Evolutionary conservation across 1,140 invertebrate genomes (phyloP), one percentile per base, ranked within the genome.

Genomic region (Idris sp.): DNA sequence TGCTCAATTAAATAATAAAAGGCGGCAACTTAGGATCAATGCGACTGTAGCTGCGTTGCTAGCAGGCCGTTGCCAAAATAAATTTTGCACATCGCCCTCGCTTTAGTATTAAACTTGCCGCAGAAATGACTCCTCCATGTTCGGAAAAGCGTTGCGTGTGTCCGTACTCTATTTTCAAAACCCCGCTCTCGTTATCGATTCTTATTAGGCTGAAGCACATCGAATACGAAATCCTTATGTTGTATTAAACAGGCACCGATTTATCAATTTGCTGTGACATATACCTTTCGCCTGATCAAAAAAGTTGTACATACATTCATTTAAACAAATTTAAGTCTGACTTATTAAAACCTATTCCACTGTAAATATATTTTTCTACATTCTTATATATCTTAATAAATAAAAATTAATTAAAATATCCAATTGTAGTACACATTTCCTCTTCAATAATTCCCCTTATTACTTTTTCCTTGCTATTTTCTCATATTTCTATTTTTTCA

Each of bases 31-130:
- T 33, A 41, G 67, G 67, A 71, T 71, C 67, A 71, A 71, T 71
- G 67, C 38, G 19, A 41, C 30, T n/a, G n/a, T 40, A 5, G 28
- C 9, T 69, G 33, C 53, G 65, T 69, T 69, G 65, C 65, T 69
- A 69, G n/a, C 43, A 58, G 28, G 65, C 46, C 53, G 65, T 69
- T 69, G 65, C 54, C 54, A 69, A 69, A 69, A 69, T 69, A 69
- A 69, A 69, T 69, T 36, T 69, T 69, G 65, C 65, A 69, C 64
- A 51, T 68, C 53, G 64, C 33, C 44, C 53, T 43, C 33, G 33
- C 35, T 54, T 41, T 56, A 56, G 53, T 56, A 71, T 61, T 71
- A 61, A 71, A 56, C 56, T 9, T 14, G 36, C 16, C 11, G 51
- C 38, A 46, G 41, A 54, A 61, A 61, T 61, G 31, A 71, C 61